Base-by-base conservation (phyloP, 2,113 vertebrate species). In the Notothenia coriiceps region DNA sequence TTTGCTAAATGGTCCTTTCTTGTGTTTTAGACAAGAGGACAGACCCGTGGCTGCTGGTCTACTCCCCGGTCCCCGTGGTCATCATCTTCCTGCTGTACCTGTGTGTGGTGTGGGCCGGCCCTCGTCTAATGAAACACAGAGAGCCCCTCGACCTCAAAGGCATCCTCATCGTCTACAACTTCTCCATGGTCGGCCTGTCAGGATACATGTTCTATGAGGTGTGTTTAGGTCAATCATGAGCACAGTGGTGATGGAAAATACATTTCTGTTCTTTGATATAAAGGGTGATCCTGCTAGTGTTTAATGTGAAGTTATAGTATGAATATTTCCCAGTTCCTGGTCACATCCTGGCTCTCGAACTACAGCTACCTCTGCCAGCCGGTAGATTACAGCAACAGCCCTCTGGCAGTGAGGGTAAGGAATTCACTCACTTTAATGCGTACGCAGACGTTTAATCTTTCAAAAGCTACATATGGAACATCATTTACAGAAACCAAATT, bases 331-430 rank as follows among this genome's bases (percentile, higher is more conserved):
- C 74, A 96, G 96, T 95, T 97, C 84, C 57, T 95, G 86, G 80
- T 94, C 73, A 93, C 95, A 13, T 96, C 84, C 0, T 50, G 94
- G 82, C 89, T 93, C 65, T 94, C 82, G 10, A 89, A 87, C 83
- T 96, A 94, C 88, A 96, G 94, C 89, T 93, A 86, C 29, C 89
- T 95, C 40, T 96, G 95, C 74, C 94, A 96, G 80, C 94, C 93
- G 5, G 94, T 94, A 47, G 95, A 94, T 83, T 94, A 95, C 90
- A 95, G 91, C 86, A 4, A 0, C 79, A 95, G 87, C 9, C 90
- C 93, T 1, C 91, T 94, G 62, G 86, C 93, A n/a, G 82, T 94
- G 82, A 94, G 93, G 93, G 96, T 95, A 81, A 88, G 82, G 29
- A 63, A 13, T 56, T 49, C 9, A 56, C 18, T n/a, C 29, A 17